These are phyloP conservation scores for Acropora yongei DNA, from an alignment of 64 coral and sea anemone species.

Conservation along the genomic window DNA sequence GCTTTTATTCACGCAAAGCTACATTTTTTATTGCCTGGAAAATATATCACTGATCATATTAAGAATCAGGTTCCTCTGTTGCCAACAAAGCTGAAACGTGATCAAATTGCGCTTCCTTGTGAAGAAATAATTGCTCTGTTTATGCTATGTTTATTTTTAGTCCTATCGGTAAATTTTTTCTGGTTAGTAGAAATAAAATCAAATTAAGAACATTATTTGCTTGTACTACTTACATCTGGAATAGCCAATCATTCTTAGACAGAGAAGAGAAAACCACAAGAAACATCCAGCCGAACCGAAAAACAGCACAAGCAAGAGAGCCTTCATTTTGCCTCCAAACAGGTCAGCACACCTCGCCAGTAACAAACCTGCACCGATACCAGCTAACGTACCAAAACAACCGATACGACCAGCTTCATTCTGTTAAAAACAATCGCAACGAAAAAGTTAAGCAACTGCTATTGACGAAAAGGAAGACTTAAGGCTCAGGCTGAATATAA, in stretches of 20 bases:
- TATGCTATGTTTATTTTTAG: too few species aligned
- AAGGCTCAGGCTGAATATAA: too few species aligned
- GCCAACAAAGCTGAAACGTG: too few species aligned
- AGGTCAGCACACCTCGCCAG: slow-evolving; percentile 96
- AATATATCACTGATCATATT: too few species aligned
- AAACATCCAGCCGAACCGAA: slow-evolving; percentile 87
- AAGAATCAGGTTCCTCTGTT: too few species aligned
- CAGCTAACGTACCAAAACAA: slow-evolving; percentile 91
- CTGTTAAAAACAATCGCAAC: slow-evolving; percentile 29
- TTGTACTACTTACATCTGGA: slow-evolving; percentile 69
- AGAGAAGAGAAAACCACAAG: slow-evolving; percentile 94
- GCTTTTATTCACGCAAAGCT: too few species aligned
- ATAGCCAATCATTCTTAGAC: slow-evolving; percentile 84
- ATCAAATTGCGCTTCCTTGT: too few species aligned
- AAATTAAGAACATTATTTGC: not conserved
- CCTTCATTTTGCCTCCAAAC: slow-evolving; percentile 92
- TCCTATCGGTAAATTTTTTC: too few species aligned
- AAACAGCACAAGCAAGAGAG: slow-evolving; percentile 82
- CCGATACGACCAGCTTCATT: slow-evolving; percentile 85
- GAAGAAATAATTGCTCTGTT: too few species aligned
- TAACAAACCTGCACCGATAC: slow-evolving; percentile 87
- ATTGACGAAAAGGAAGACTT: not conserved
- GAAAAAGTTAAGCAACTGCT: not conserved
- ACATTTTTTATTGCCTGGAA: too few species aligned
- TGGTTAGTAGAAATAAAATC: too few species aligned